Base-by-base conservation (phyloP, 2,797 vertebrate genomes). In the Helostoma temminkii region DNA sequence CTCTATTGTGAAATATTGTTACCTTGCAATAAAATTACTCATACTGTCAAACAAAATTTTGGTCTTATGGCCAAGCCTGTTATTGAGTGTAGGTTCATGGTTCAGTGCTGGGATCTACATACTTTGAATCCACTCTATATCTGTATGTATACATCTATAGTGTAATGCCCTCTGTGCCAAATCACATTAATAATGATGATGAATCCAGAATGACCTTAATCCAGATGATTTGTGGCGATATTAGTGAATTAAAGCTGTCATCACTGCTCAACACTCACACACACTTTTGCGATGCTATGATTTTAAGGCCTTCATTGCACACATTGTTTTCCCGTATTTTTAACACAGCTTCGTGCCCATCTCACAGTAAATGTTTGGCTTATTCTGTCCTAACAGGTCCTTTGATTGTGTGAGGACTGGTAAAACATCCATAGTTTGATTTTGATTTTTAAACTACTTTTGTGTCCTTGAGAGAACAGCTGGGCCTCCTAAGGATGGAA, bases 201-300 rank as follows among this genome's bases (percentile, higher is more conserved):
- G 67, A 85, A 71, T 55, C 55, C 57, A 26, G 45, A 65, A 67
- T 63, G 71, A 81, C 81, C 72, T 72, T 41, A 86, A 63, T 85
- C 70, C 75, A 61, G 39, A 75, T 75, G 76, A 3, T 75, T 42
- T 78, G 48, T 54, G 36, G 56, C 74, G 52, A 81, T 79, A 67
- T 72, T 71, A 54, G 30, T 66, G 21, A 80, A 76, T 77, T 71
- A 58, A 81, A 78, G 49, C 66, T 45, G 59, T 63, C 37, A 69
- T 52, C 65, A 24, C 26, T 55, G 16, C 39, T 53, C 45, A 34
- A 11, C 48, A 26, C 49, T 36, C 28, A 30, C 26, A 28, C 26
- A 28, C 26, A 28, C 3, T 28, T 42, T 54, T 49, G 18, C 22
- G 41, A 49, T 3, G 3, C 18, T 48, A 15, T 41, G 0, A 30